phyloP scores from a whole-genome alignment of 2,888 invertebrate genomes.

The Metellina segmentata region DNA sequence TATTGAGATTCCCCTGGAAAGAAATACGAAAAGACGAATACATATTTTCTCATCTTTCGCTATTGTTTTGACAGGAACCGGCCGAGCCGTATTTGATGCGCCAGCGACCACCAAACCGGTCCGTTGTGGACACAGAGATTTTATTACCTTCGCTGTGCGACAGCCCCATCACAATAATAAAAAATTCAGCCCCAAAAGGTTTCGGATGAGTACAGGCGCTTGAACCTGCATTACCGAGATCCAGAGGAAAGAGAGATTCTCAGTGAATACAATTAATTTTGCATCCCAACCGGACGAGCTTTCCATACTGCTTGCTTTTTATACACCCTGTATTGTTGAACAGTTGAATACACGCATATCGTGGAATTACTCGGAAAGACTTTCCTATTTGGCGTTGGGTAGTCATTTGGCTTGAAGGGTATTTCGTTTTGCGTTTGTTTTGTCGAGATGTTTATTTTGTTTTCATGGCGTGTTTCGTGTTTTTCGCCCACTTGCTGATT shows the following conservation, averaged over 20 bases:
- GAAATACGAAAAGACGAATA: no score
- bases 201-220: constrained; percentile 11
- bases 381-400: no score
- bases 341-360: background rate
- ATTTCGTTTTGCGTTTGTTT: no score
- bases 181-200: background rate
- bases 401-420: no score
- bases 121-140: background rate
- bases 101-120: constrained; percentile 31
- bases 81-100: constrained; percentile 9
- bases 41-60: background rate
- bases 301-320: background rate
- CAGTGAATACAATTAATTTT: constrained; percentile 1
- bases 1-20: no score
- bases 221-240: constrained; percentile 10
- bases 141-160: background rate
- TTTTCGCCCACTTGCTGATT: no score
- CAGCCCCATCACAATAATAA: no score
- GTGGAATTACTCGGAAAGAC: background rate
- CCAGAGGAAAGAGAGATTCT: background rate
- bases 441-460: no score
- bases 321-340: background rate
- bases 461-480: no score
- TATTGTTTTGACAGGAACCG: constrained; percentile 30
- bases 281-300: background rate